Conservation (phyloP, 1,140 invertebrate species). For the Ganaspis sp. region DNA sequence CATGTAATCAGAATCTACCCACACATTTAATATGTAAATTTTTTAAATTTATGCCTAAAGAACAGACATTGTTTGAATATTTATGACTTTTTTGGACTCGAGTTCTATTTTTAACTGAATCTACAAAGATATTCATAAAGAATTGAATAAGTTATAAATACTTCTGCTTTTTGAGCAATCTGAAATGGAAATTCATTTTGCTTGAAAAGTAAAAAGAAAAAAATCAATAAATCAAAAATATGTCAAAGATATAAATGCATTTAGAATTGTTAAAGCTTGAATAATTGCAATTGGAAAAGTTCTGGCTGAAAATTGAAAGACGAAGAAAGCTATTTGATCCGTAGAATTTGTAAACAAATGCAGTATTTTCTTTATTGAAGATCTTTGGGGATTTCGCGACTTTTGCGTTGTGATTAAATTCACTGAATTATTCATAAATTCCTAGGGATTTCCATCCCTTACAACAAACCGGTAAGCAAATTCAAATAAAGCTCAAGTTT, state of each 20-base stretch:
- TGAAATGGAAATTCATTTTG: no score
- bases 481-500: slow-evolving; percentile 23
- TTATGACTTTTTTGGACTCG: neutral
- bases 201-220: no score
- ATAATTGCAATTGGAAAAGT: no score
- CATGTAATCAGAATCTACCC: neutral
- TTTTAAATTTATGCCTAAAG: neutral
- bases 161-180: neutral
- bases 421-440: slow-evolving; percentile 19
- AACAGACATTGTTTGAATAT: slow-evolving; percentile 6
- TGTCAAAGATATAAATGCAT: no score
- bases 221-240: no score
- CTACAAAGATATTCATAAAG: neutral
- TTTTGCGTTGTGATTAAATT: neutral
- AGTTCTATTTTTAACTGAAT: neutral
- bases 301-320: neutral
- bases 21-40: neutral
- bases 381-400: neutral
- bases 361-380: neutral
- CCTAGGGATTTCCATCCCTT: neutral
- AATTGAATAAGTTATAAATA: neutral
- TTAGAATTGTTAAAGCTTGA: no score
- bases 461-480: neutral
- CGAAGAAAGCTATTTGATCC: neutral
- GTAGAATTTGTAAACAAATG: neutral